Evolutionary conservation across 2,113 vertebrate genomes (phyloP), one percentile per base, ranked within the genome.

Genomic region (Neoarius graeffei): DNA sequence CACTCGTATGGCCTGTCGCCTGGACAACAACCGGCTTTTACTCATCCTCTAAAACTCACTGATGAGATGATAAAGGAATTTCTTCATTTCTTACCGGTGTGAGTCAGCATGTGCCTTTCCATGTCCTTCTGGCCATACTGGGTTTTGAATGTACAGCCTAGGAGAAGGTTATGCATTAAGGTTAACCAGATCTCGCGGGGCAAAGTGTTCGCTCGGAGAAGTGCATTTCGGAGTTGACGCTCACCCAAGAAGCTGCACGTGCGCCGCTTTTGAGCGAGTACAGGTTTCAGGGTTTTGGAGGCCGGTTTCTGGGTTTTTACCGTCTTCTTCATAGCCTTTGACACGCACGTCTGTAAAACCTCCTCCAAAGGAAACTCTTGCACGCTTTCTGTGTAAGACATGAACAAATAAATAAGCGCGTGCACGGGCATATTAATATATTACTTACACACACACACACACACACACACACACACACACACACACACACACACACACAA

Each of bases 81-180:
- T 42, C 42, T 42, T 30, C 57, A 1, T 1, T 60, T 89, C 59
- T 80, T 92, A 99, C 98, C 98, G 0, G 98, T 99, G 93, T 99
- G 98, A 0, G 98, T 99, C 92, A 98, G 97, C 80, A 98, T 95
- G 60, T 99, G 98, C 0, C 98, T 95, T 67, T 99, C 98, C 97
- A 99, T 98, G 90, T 99, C 98, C 95, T 99, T 99, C 94, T 97
- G 97, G 15, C 98, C 98, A 48, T 99, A 98, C 74, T 98, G 97
- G 0, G 98, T 99, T 95, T 98, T 99, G 93, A 99, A 99, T 48
- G 97, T 96, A 93, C 98, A 99, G 90, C 98, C 98, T 99, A 50
- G 67, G 35, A n/a, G 15, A n/a, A 85, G 50, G 89, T 0, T 2
- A 14, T 3, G 1, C 4, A 6, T 52, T 48, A 30, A 66, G 27